These are phyloP conservation scores for Grallaria varia DNA, from an alignment of 2,113 vertebrate species.

Conservation along the genomic window DNA sequence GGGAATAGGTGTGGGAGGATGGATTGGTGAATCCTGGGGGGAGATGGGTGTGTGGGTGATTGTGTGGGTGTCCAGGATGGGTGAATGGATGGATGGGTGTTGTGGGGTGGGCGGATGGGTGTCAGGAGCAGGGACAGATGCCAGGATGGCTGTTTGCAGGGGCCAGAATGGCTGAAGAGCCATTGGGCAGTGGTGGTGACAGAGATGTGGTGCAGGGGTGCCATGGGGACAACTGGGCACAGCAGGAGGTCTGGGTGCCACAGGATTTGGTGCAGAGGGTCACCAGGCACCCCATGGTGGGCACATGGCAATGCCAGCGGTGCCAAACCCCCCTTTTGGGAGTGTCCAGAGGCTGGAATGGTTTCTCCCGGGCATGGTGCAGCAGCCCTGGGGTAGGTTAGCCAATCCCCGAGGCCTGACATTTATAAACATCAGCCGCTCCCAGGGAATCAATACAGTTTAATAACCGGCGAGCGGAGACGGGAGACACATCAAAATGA, in stretches of 20 bases:
- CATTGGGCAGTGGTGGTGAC: background rate
- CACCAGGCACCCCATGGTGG: accelerated
- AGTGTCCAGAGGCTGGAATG: accelerated
- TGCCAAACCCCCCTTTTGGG: background rate
- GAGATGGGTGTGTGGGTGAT: background rate
- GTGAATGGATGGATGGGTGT: background rate
- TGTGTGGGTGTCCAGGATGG: background rate
- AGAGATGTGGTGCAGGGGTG: background rate
- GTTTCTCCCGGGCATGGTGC: accelerated
- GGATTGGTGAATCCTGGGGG: background rate
- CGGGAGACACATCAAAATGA: constrained; percentile 65
- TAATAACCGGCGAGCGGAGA: constrained; percentile 61
- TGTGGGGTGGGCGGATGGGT: background rate
- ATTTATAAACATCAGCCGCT: constrained; percentile 66
- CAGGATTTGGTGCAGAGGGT: background rate
- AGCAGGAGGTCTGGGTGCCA: background rate
- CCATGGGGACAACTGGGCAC: accelerated
- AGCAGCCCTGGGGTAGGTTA: constrained; percentile 21
- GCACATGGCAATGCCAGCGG: accelerated
- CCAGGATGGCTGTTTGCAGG: background rate
- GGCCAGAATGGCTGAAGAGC: background rate
- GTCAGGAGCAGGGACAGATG: background rate
- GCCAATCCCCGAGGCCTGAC: constrained; percentile 8
- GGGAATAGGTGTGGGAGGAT: background rate
- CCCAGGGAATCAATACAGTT: constrained; percentile 59